These are phyloP conservation scores for Pseudorectes ferrugineus DNA, from an alignment of 2,113 vertebrate genomes.

Conservation along the genomic window DNA sequence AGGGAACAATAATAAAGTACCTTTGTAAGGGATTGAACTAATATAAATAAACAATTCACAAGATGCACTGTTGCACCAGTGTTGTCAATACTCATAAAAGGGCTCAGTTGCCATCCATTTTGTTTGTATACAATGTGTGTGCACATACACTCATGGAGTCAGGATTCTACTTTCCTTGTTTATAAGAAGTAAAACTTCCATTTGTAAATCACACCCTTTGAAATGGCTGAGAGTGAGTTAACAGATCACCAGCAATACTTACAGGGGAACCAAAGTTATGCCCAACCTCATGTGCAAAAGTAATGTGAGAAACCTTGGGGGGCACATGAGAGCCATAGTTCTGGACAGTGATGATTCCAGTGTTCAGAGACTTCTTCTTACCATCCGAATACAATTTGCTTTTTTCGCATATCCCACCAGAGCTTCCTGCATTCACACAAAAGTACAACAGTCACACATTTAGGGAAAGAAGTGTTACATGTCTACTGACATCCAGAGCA, in stretches of 20 bases:
- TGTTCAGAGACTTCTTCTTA: constrained; percentile 96
- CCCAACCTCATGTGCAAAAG: constrained; percentile 97
- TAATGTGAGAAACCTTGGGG: constrained; percentile 97
- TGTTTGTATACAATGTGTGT: neutral
- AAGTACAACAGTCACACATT: neutral
- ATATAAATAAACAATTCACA: neutral
- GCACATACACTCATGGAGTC: neutral
- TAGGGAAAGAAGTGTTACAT: neutral
- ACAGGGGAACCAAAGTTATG: constrained; percentile 99
- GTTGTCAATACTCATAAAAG: neutral
- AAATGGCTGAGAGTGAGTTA: neutral
- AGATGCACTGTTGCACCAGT: neutral
- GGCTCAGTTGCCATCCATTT: neutral
- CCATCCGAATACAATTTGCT: constrained; percentile 91
- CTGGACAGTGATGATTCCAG: constrained; percentile 97
- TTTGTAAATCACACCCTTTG: rapidly evolving
- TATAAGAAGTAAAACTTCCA: neutral
- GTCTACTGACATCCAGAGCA: neutral
- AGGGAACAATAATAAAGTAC: neutral
- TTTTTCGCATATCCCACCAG: constrained; percentile 96
- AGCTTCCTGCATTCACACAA: constrained; percentile 80
- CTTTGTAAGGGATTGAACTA: neutral
- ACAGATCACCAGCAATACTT: constrained; percentile 63
- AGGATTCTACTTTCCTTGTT: neutral
- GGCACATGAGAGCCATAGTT: constrained; percentile 98